A percentile compares a stretch with the other conserved stretches of the same genome.
Evolutionary conservation across 2,888 invertebrate species (phyloP).

Genomic region (Anoplius nigerrimus): DNA sequence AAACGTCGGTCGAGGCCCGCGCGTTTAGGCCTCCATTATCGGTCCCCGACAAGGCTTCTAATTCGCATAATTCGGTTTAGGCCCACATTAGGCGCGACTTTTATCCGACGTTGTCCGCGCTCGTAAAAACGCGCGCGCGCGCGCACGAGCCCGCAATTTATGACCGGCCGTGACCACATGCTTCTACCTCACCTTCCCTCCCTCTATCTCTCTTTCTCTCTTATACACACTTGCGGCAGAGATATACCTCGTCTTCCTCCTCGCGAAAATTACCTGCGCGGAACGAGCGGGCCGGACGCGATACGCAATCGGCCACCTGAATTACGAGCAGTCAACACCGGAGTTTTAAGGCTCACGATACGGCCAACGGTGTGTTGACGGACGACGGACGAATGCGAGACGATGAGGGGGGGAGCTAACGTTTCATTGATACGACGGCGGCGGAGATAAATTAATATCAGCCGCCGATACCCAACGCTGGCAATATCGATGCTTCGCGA

Average conservation of each 20-base stretch:
- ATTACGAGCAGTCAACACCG: conserved; percentile 1
- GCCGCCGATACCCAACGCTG: no score
- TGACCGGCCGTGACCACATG: conserved; percentile 33
- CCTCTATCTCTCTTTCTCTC: neutral
- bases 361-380: neutral
- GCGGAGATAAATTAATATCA: no score
- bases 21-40: conserved; percentile 38
- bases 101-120: conserved; percentile 45
- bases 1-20: conserved; percentile 23
- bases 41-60: conserved; percentile 33
- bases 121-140: conserved; percentile 49
- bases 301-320: conserved; percentile 5
- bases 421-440: no score
- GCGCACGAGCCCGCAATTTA: conserved; percentile 47
- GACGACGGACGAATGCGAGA: neutral
- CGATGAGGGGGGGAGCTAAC: no score
- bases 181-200: conserved; percentile 10
- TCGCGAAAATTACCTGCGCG: conserved; percentile 39
- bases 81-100: conserved; percentile 46
- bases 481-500: no score
- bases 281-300: neutral
- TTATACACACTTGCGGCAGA: neutral
- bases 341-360: neutral
- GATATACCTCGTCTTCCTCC: neutral
- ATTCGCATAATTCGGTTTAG: conserved; percentile 58